Percentiles rank a stretch among this genome's conserved stretches.
phyloP scores from a whole-genome alignment of 2,797 vertebrate genomes.

The Typhlichthys eigenmanni region DNA sequence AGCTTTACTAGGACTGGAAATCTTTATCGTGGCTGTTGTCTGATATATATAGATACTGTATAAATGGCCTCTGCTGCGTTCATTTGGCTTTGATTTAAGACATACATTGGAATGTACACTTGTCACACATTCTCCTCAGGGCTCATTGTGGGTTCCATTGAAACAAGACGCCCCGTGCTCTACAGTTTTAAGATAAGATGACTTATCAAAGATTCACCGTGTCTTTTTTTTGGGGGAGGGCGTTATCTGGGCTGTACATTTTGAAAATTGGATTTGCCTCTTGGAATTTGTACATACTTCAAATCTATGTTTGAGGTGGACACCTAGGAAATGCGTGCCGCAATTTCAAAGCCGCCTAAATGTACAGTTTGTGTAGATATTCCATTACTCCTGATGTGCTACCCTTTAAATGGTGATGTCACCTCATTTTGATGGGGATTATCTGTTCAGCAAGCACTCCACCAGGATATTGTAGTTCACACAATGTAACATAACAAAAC shows the following conservation, averaged over 20 bases:
- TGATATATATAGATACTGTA: slow-evolving; percentile 43
- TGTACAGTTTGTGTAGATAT: slow-evolving; percentile 40
- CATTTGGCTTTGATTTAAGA: slow-evolving; percentile 52
- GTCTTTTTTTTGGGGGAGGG: too few relatives aligned
- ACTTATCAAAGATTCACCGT: slow-evolving; percentile 3
- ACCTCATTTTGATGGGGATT: slow-evolving; percentile 55
- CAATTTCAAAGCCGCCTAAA: slow-evolving; percentile 31
- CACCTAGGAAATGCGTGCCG: slow-evolving; percentile 14
- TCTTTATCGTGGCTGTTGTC: slow-evolving; percentile 59
- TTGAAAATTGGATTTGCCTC: slow-evolving; percentile 6
- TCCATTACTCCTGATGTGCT: slow-evolving; percentile 31
- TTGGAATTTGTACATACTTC: slow-evolving; percentile 46
- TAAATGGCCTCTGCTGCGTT: slow-evolving; percentile 51
- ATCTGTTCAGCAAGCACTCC: slow-evolving; percentile 44
- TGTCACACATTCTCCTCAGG: slow-evolving; percentile 67
- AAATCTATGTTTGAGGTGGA: slow-evolving; percentile 23
- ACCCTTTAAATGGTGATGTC: slow-evolving; percentile 57
- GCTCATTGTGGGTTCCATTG: slow-evolving; percentile 43
- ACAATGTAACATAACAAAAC: slow-evolving; percentile 31
- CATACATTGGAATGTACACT: slow-evolving; percentile 40
- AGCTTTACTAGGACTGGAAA: slow-evolving; percentile 58
- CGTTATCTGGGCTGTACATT: not conserved
- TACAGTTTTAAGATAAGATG: slow-evolving; percentile 34
- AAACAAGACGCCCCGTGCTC: slow-evolving; percentile 47
- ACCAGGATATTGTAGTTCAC: slow-evolving; percentile 55